phyloP scores from a whole-genome alignment of 1,140 invertebrate species.

The Rhizoglyphus robini region DNA sequence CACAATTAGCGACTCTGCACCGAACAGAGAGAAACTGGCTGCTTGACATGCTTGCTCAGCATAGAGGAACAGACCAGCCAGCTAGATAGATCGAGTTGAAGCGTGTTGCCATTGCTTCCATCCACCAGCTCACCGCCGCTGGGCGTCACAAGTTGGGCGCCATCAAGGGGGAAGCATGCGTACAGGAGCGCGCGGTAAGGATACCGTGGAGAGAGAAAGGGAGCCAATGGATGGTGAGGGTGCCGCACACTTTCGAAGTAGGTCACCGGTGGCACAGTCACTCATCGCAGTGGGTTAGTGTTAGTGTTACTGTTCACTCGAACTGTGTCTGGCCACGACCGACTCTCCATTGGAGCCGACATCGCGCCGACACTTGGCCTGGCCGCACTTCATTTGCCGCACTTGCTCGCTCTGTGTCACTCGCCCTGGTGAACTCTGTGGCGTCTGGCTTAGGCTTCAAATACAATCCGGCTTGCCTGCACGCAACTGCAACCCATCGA shows the following conservation, averaged over 20 bases:
- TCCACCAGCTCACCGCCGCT: neutral
- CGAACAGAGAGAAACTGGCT: neutral
- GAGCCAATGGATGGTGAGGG: neutral
- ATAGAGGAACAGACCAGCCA: neutral
- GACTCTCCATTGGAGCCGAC: neutral
- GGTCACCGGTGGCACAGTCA: constrained; percentile 12
- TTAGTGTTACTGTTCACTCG: neutral
- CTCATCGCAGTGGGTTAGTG: constrained; percentile 2
- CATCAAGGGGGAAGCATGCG: neutral
- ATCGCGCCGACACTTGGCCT: neutral
- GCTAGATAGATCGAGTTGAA: neutral
- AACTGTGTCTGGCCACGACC: neutral
- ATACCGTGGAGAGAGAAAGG: neutral
- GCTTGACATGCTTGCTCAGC: neutral
- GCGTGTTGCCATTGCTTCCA: neutral
- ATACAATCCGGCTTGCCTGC: too few species aligned
- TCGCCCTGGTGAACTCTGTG: constrained; percentile 11
- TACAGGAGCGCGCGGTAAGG: neutral
- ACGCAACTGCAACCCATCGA: neutral
- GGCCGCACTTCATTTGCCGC: neutral
- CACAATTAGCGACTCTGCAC: too few species aligned
- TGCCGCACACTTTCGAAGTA: neutral
- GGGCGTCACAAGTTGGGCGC: constrained; percentile 13
- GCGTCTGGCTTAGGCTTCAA: too few species aligned
- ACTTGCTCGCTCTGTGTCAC: neutral